Conservation (phyloP, 2,888 invertebrate species). For the Limnephilus rhombicus region DNA sequence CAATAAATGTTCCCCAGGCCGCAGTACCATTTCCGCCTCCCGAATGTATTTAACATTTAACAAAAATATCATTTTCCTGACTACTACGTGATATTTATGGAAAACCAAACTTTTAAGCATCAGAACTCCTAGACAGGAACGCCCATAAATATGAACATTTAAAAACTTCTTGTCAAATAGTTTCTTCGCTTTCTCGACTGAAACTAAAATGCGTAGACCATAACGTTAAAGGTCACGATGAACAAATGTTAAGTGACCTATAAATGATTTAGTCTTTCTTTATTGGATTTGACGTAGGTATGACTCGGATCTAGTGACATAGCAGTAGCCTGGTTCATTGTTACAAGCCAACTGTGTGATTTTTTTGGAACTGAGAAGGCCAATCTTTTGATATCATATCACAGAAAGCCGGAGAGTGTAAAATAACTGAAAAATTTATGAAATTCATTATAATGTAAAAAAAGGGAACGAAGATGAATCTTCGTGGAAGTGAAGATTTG, state of each 20-base stretch:
- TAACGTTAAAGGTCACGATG: neutral
- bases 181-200: neutral
- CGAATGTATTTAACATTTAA: too few relatives aligned
- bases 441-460: constrained; percentile 6
- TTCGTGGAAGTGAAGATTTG: neutral
- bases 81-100: too few relatives aligned
- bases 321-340: neutral
- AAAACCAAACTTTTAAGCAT: too few relatives aligned
- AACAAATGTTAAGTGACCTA: neutral
- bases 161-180: neutral
- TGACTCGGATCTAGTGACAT: neutral
- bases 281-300: neutral
- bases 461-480: neutral
- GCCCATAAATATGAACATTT: too few relatives aligned
- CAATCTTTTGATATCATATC: neutral
- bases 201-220: neutral
- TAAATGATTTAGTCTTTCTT: neutral
- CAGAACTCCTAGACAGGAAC: too few relatives aligned
- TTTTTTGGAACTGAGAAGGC: neutral
- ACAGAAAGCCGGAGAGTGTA: neutral
- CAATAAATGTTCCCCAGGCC: too few relatives aligned
- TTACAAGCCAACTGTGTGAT: neutral
- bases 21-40: too few relatives aligned
- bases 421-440: neutral
- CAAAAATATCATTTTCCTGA: too few relatives aligned